phyloP scores from a whole-genome alignment of 1,140 invertebrate genomes.

The Ceratitis capitata region DNA sequence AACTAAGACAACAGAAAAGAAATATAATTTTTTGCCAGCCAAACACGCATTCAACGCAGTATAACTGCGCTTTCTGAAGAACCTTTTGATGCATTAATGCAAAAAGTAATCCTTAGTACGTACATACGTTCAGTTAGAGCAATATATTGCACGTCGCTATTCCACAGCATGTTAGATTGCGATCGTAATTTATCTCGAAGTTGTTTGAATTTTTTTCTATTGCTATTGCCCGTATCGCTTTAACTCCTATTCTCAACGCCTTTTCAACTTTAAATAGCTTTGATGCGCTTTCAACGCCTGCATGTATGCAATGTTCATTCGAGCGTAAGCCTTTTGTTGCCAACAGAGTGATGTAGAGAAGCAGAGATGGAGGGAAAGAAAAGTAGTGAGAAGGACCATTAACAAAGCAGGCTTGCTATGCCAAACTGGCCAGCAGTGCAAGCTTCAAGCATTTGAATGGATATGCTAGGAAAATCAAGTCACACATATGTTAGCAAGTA shows the following conservation, averaged over 20 bases:
- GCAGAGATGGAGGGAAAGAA: no score
- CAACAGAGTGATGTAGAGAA: no score
- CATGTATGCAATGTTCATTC: constrained; percentile 32
- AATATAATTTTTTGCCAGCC: no score
- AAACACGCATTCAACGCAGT: no score
- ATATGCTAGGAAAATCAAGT: not conserved
- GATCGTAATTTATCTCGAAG: not conserved
- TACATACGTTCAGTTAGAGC: no score
- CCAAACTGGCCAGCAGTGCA: no score
- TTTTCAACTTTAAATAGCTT: constrained; percentile 24
- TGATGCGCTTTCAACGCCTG: constrained; percentile 27
- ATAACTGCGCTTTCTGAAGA: no score
- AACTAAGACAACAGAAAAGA: no score
- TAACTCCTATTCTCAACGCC: not conserved
- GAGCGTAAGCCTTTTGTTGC: constrained; percentile 26
- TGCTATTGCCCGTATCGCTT: not conserved
- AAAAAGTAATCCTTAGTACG: no score
- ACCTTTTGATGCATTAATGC: no score
- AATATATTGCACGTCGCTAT: not conserved
- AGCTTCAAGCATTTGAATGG: not conserved
- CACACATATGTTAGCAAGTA: not conserved
- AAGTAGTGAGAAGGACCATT: not conserved
- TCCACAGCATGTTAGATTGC: not conserved
- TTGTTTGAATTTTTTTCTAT: not conserved
- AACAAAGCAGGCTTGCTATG: not conserved